Evolutionary conservation across 2,797 vertebrate genomes (phyloP).

Genomic region (Cossypha caffra): DNA sequence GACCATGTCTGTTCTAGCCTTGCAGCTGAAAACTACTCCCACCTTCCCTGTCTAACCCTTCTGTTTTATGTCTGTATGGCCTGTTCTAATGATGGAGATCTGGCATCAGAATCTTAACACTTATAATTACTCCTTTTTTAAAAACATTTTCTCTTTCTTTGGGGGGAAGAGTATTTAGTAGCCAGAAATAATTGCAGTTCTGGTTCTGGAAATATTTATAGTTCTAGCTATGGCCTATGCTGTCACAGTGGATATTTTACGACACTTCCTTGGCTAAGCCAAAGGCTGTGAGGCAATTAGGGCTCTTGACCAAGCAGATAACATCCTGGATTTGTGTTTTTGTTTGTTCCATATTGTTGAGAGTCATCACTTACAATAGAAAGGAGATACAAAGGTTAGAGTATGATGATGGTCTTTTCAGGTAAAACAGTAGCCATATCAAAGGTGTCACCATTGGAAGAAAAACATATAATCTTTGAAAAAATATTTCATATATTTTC

Average conservation of each 20-base stretch:
- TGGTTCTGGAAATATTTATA: conserved; percentile 8
- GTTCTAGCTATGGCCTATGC: background rate
- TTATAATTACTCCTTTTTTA: background rate
- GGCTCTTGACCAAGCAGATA: background rate
- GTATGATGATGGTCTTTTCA: background rate
- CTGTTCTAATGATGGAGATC: background rate
- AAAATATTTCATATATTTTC: background rate
- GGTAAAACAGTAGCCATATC: background rate
- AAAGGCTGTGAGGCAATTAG: background rate
- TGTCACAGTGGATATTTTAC: background rate
- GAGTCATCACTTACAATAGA: background rate
- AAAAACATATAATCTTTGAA: background rate
- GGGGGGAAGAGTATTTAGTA: background rate
- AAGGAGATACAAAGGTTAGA: background rate
- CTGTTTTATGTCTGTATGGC: background rate
- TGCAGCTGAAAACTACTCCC: background rate
- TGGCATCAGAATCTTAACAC: background rate
- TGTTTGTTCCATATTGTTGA: background rate
- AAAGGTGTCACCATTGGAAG: background rate
- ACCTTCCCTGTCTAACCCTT: background rate
- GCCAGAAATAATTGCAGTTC: background rate
- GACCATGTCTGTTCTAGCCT: background rate
- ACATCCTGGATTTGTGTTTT: background rate
- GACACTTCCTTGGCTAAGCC: background rate
- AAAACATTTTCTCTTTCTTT: background rate